A percentile compares a stretch with the other conserved stretches of the same genome.
Evolutionary conservation across 2,797 vertebrate genomes (phyloP).

Genomic region (Falco biarmicus): DNA sequence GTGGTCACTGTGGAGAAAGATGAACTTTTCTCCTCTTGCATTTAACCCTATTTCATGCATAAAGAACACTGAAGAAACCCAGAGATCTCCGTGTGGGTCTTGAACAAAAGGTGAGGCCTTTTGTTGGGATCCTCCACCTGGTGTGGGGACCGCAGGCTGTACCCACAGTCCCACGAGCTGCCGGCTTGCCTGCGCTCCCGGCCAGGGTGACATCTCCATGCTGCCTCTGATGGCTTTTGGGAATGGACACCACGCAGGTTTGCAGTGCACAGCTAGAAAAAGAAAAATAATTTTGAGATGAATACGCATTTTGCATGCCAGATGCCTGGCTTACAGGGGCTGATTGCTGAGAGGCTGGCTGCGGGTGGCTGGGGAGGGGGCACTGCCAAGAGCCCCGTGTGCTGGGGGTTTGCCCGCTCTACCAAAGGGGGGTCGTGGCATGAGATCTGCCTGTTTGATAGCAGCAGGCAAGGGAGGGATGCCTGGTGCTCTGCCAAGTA

Average conservation of each 20-base stretch:
- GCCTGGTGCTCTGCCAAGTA: conserved; percentile 51
- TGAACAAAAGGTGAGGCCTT: not conserved
- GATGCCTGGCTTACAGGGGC: not conserved
- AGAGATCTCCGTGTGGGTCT: conserved; percentile 1
- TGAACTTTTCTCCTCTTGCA: conserved; percentile 30
- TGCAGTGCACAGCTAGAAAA: not conserved
- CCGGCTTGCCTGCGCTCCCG: rapidly evolving
- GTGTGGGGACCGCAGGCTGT: not conserved
- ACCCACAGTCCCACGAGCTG: not conserved
- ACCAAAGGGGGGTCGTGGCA: not conserved
- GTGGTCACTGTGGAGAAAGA: conserved; percentile 61
- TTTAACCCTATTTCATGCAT: conserved; percentile 49
- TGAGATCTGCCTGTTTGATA: conserved; percentile 10
- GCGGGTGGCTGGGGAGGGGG: not conserved
- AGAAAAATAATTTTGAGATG: not conserved
- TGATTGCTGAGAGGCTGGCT: rapidly evolving
- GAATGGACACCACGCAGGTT: rapidly evolving
- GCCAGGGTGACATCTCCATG: not conserved
- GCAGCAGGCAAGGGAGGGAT: conserved; percentile 20
- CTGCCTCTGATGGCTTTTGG: not conserved
- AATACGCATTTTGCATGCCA: not conserved
- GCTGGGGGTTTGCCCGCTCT: not conserved
- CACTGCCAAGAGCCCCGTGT: not conserved
- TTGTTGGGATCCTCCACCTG: not conserved
- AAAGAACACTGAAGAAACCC: not conserved